Percentiles rank a stretch among this genome's conserved stretches.
These are phyloP conservation scores for Nycticorax nycticorax DNA, from an alignment of 2,113 vertebrate species.

Conservation along the genomic window DNA sequence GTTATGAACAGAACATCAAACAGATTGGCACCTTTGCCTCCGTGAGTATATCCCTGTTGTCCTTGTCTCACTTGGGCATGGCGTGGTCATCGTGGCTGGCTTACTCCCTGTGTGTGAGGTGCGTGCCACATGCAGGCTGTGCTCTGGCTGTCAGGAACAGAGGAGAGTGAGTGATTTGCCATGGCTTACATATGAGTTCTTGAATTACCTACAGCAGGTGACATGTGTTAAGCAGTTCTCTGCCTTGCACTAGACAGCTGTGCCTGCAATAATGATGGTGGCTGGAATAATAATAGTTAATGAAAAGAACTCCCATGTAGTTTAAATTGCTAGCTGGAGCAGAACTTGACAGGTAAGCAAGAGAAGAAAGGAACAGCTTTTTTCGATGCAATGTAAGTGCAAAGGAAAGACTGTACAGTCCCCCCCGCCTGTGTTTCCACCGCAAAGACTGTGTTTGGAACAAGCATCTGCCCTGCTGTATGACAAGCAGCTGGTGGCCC, in stretches of 20 bases:
- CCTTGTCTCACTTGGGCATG: not conserved
- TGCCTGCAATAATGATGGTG: not conserved
- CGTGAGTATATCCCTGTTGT: conserved; percentile 65
- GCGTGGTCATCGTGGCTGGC: rapidly evolving
- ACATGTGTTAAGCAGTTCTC: not conserved
- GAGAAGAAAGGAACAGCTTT: not conserved
- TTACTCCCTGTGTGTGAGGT: not conserved
- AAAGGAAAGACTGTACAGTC: not conserved
- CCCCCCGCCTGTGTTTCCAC: not conserved
- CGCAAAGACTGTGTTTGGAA: not conserved
- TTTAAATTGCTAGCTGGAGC: not conserved
- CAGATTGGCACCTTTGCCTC: conserved; percentile 87
- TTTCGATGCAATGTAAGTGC: not conserved
- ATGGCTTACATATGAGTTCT: not conserved
- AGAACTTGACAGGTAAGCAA: not conserved
- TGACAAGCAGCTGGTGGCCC: not conserved
- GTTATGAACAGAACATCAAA: conserved; percentile 86
- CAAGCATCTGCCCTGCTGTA: not conserved
- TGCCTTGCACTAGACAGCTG: not conserved
- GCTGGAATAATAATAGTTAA: not conserved
- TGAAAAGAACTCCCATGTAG: not conserved
- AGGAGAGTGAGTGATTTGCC: not conserved
- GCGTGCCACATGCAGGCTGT: not conserved
- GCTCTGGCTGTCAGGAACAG: not conserved
- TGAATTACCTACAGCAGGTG: not conserved